These are phyloP conservation scores for Lytechinus pictus DNA, from an alignment of 35 echinoderm and acorn worm genomes.

Conservation along the genomic window DNA sequence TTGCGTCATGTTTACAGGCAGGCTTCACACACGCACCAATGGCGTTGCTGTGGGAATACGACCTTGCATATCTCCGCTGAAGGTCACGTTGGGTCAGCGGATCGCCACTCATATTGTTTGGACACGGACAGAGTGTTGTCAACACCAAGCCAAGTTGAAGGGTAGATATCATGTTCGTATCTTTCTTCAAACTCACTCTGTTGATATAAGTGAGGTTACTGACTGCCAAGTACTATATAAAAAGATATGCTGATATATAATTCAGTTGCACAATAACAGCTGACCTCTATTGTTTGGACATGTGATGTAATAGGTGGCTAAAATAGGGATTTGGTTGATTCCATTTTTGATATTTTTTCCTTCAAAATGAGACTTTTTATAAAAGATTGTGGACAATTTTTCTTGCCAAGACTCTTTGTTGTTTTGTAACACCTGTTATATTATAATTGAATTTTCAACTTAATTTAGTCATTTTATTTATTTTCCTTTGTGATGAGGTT, in stretches of 20 bases:
- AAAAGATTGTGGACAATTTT: background rate
- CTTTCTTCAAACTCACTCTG: conserved; percentile 2
- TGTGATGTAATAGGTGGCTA: background rate
- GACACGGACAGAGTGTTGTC: conserved; percentile 24
- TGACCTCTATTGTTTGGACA: background rate
- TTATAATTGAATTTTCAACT: background rate
- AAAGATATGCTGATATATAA: background rate
- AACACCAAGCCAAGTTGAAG: background rate
- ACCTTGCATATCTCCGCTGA: conserved; percentile 1
- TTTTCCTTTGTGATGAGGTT: too few species aligned
- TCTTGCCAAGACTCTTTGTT: background rate
- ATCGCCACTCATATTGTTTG: conserved; percentile 11
- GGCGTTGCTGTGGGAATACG: conserved; percentile 21
- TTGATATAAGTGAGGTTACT: background rate
- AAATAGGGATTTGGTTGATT: background rate
- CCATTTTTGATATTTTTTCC: background rate
- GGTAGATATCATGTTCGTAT: conserved; percentile 46
- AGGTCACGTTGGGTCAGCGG: conserved; percentile 46
- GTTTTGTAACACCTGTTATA: background rate
- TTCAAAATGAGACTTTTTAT: background rate
- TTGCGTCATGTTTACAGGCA: conserved; percentile 32
- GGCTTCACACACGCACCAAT: conserved; percentile 10
- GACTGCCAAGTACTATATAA: background rate
- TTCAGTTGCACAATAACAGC: background rate
- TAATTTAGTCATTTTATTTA: too few species aligned